Percentiles rank a stretch among this genome's conserved stretches.
Conservation (phyloP, 2,113 vertebrate genomes). For the Halichoerus grypus region DNA sequence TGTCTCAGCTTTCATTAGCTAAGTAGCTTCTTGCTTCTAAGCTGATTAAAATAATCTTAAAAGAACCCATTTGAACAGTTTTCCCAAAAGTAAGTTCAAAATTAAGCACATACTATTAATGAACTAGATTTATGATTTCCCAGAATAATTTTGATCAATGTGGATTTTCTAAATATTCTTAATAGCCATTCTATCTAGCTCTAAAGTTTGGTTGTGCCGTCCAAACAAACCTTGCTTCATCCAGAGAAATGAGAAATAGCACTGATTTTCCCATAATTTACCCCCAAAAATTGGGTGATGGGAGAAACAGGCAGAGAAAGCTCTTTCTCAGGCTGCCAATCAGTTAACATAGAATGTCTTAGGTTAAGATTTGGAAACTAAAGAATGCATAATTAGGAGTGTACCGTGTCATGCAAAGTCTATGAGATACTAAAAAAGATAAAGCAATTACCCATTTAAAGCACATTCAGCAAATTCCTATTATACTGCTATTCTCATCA, state of each 20-base stretch:
- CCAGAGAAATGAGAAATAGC: slow-evolving; percentile 46
- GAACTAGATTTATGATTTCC: slow-evolving; percentile 44
- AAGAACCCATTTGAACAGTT: slow-evolving; percentile 44
- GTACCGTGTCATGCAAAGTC: slow-evolving; percentile 57
- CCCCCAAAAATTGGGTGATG: not conserved
- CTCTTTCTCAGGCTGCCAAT: slow-evolving; percentile 50
- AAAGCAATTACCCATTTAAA: slow-evolving; percentile 52
- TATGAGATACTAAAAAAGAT: slow-evolving; percentile 40
- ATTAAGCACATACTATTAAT: slow-evolving; percentile 39
- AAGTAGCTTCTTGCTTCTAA: slow-evolving; percentile 55
- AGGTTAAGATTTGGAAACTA: slow-evolving; percentile 57
- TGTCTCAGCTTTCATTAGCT: slow-evolving; percentile 60
- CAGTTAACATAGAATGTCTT: slow-evolving; percentile 16
- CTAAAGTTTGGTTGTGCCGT: slow-evolving; percentile 48
- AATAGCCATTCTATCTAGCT: slow-evolving; percentile 36
- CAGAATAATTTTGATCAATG: slow-evolving; percentile 53
- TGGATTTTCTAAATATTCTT: slow-evolving; percentile 40
- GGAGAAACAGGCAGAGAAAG: slow-evolving; percentile 26
- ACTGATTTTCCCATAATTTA: not conserved
- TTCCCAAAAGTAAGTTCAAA: slow-evolving; percentile 37
- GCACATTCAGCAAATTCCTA: slow-evolving; percentile 35
- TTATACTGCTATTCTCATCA: slow-evolving; percentile 49
- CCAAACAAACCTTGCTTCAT: slow-evolving; percentile 28
- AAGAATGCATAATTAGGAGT: slow-evolving; percentile 60
- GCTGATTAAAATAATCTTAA: slow-evolving; percentile 63